phyloP scores from a whole-genome alignment of 1,140 invertebrate species.

The Oncopodura yosiiana region DNA sequence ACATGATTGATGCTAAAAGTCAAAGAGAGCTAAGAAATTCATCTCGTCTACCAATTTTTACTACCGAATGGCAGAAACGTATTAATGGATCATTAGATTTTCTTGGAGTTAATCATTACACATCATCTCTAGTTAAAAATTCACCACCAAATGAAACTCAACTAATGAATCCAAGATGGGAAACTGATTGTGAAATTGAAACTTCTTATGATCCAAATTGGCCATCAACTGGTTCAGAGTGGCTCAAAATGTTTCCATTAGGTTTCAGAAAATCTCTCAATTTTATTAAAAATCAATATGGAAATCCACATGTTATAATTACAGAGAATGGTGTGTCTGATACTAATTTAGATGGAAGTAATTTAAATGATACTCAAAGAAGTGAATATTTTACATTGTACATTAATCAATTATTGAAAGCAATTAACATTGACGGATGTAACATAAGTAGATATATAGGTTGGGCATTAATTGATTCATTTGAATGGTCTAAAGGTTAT shows the following conservation, averaged over 20 bases:
- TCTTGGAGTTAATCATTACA: conserved; percentile 28
- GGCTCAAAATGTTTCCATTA: conserved; percentile 35
- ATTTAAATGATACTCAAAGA: conserved; percentile 37
- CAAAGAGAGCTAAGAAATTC: conserved; percentile 6
- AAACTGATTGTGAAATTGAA: neutral
- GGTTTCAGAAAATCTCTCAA: conserved; percentile 40
- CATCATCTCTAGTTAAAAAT: too few species aligned
- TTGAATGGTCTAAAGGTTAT: conserved; percentile 23
- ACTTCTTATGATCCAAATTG: neutral
- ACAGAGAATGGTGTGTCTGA: conserved; percentile 31
- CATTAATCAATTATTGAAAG: neutral
- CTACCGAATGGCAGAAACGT: conserved; percentile 9
- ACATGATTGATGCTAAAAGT: conserved; percentile 24
- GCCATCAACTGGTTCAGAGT: neutral
- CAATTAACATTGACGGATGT: conserved; percentile 5
- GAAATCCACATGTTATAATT: conserved; percentile 27
- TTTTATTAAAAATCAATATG: conserved; percentile 36
- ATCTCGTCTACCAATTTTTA: conserved; percentile 24
- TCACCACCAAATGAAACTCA: neutral
- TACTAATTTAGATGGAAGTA: conserved; percentile 17
- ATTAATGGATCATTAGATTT: conserved; percentile 27
- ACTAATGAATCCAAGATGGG: neutral
- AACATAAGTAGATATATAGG: conserved; percentile 19
- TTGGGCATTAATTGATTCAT: conserved; percentile 22
- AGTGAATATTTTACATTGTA: conserved; percentile 11